Evolutionary conservation across 2,888 invertebrate species (phyloP).

Genomic region (Drosophila quinaria): DNA sequence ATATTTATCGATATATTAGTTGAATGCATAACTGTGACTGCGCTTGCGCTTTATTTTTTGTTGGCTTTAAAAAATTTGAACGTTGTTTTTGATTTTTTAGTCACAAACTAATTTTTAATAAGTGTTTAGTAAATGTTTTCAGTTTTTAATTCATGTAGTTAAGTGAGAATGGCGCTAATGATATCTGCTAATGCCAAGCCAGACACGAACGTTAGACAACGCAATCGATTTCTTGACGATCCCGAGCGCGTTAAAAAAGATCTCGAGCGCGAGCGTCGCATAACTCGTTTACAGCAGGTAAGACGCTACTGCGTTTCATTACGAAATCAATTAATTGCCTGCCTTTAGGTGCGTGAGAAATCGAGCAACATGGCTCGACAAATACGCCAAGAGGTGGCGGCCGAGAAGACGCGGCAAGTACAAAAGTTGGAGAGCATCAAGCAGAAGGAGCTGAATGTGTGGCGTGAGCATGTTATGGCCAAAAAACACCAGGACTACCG

Average conservation of each 20-base stretch:
- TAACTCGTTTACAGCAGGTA: slow-evolving; percentile 89
- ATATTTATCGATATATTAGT: slow-evolving; percentile 18
- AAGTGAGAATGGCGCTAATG: slow-evolving; percentile 87
- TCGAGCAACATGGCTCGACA: slow-evolving; percentile 88
- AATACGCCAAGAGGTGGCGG: slow-evolving; percentile 87
- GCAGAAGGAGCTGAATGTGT: slow-evolving; percentile 86
- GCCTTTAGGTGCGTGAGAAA: slow-evolving; percentile 87
- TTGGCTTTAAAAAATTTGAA: slow-evolving; percentile 48
- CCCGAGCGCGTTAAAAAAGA: slow-evolving; percentile 87
- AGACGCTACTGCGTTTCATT: slow-evolving; percentile 34
- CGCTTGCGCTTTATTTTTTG: slow-evolving; percentile 49
- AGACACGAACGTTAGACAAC: slow-evolving; percentile 86
- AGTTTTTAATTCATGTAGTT: slow-evolving; percentile 18
- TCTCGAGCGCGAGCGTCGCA: slow-evolving; percentile 87
- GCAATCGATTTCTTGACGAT: slow-evolving; percentile 80
- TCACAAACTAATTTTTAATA: slow-evolving; percentile 42
- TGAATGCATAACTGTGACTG: slow-evolving; percentile 24
- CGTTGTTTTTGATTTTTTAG: slow-evolving; percentile 53
- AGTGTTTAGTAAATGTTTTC: slow-evolving; percentile 28
- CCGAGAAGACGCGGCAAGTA: slow-evolving; percentile 86
- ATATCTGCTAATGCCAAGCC: slow-evolving; percentile 88
- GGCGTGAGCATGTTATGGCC: slow-evolving; percentile 85
- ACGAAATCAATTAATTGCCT: slow-evolving; percentile 18
- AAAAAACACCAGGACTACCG: slow-evolving; percentile 85
- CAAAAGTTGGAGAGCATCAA: slow-evolving; percentile 86